Evolutionary conservation across 2,113 vertebrate genomes (phyloP).

Genomic region (Lathamus discolor): DNA sequence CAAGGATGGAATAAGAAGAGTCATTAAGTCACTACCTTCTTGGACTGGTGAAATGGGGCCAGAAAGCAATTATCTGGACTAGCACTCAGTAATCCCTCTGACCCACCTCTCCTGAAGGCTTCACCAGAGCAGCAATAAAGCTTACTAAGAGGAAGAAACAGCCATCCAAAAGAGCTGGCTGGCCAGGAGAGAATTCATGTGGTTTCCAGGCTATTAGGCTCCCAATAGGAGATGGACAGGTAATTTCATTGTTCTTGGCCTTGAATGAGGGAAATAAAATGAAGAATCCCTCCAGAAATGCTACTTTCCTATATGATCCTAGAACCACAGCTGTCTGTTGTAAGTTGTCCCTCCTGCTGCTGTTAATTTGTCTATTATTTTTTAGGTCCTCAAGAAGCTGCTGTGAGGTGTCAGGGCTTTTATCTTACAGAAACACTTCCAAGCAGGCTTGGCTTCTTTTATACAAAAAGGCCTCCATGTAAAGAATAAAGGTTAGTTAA

Average conservation of each 20-base stretch:
- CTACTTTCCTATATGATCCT: neutral
- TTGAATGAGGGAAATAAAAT: neutral
- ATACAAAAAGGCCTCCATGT: neutral
- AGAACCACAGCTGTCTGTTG: neutral
- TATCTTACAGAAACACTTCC: neutral
- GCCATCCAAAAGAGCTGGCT: neutral
- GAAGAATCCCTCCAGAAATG: neutral
- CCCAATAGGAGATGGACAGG: neutral
- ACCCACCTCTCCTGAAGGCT: neutral
- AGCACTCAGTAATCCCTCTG: neutral
- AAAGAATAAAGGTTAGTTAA: slow-evolving; percentile 49
- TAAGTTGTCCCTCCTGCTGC: neutral
- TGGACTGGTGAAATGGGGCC: neutral
- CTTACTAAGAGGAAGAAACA: neutral
- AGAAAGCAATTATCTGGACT: neutral
- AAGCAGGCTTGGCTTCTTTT: neutral
- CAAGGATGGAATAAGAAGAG: neutral
- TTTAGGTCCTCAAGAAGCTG: neutral
- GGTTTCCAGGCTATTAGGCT: neutral
- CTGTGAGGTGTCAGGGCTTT: neutral
- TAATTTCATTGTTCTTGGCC: neutral
- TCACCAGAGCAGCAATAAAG: neutral
- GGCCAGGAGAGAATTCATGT: neutral
- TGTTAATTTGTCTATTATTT: slow-evolving; percentile 39
- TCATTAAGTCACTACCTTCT: neutral